Conservation (phyloP, 1,140 invertebrate genomes). For the Aphelinus atriplicis region DNA sequence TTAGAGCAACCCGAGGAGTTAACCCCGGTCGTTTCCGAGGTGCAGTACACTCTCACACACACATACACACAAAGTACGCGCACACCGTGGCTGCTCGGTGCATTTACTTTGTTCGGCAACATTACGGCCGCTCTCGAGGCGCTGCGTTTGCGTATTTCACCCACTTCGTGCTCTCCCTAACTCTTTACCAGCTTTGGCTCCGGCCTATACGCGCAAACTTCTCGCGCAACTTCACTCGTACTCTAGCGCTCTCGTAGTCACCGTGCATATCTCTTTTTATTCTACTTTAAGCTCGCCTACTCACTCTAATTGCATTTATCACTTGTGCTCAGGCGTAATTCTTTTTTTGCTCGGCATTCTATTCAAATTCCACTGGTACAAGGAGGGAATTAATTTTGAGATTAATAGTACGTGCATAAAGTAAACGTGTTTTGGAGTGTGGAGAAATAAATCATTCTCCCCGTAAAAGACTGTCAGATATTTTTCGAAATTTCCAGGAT, state of each 20-base stretch:
- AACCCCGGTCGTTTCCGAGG: too few relatives aligned
- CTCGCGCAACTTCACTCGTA: background rate
- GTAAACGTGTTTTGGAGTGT: too few relatives aligned
- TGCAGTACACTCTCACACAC: too few relatives aligned
- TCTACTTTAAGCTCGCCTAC: background rate
- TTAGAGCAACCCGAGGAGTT: background rate
- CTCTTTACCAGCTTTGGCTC: background rate
- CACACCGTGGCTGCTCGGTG: background rate
- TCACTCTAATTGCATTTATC: slow-evolving; percentile 1
- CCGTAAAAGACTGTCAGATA: too few relatives aligned
- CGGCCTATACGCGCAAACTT: background rate
- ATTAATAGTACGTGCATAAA: too few relatives aligned
- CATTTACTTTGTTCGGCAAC: slow-evolving; percentile 35
- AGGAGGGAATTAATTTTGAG: too few relatives aligned
- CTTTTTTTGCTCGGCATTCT: too few relatives aligned
- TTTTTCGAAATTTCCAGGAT: too few relatives aligned
- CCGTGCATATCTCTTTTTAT: slow-evolving; percentile 1
- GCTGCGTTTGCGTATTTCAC: slow-evolving; percentile 42
- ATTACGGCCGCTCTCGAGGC: slow-evolving; percentile 41
- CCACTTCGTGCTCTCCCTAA: slow-evolving; percentile 13
- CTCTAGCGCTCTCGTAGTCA: background rate
- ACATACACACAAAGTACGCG: too few relatives aligned
- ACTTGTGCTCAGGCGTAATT: background rate
- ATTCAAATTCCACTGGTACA: too few relatives aligned
- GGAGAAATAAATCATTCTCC: too few relatives aligned